Conservation (phyloP, 2,113 vertebrate species). For the Hypomesus transpacificus region DNA sequence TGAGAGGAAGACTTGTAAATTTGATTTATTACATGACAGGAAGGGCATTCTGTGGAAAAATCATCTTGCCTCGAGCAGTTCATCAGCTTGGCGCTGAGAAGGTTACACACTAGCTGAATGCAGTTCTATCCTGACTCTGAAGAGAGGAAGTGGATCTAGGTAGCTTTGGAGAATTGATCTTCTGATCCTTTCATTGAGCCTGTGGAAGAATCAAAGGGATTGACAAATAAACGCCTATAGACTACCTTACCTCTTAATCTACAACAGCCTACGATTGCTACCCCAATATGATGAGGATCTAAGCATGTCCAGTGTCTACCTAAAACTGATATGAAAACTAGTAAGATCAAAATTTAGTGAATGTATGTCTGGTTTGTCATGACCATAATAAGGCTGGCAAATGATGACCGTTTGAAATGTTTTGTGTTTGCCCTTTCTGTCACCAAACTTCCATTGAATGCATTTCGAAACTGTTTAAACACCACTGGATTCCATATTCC, state of each 20-base stretch:
- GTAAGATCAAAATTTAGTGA: too few species aligned
- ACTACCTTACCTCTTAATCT: not conserved
- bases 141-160: not conserved
- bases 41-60: too few species aligned
- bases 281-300: not conserved
- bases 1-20: constrained; percentile 25
- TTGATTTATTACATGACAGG: constrained; percentile 44
- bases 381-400: too few species aligned
- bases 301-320: not conserved
- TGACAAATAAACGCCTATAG: not conserved
- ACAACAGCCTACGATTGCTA: not conserved
- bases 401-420: too few species aligned
- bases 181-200: not conserved
- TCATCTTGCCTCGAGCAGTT: constrained; percentile 34
- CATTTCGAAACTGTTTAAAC: not conserved
- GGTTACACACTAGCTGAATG: constrained; percentile 34
- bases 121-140: constrained; percentile 18
- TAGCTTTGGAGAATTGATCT: not conserved
- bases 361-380: too few species aligned
- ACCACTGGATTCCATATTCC: not conserved
- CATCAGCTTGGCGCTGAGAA: constrained; percentile 58
- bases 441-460: not conserved
- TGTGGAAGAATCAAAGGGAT: constrained; percentile 1
- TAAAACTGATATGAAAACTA: too few species aligned
- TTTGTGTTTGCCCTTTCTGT: not conserved